These are phyloP conservation scores for Hydraecia micacea DNA, from an alignment of 2,888 invertebrate species.

Conservation along the genomic window DNA sequence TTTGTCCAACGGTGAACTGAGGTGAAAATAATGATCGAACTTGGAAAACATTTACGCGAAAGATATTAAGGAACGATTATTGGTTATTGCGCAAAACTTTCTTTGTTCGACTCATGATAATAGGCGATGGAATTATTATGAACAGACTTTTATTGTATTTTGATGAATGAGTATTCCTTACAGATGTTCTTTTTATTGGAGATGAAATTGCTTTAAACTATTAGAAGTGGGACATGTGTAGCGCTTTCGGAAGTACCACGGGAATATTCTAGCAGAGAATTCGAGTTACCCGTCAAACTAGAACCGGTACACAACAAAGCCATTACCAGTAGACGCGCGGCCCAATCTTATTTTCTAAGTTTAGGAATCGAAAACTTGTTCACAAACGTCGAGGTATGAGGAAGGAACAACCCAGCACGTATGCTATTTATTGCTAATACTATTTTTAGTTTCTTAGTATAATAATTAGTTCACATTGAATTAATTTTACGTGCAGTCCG, in stretches of 20 bases:
- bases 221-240: conserved; percentile 73
- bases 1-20: conserved; percentile 61
- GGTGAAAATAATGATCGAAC: conserved; percentile 75
- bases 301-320: conserved; percentile 85
- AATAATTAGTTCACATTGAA: conserved; percentile 40
- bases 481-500: conserved; percentile 48
- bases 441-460: conserved; percentile 35
- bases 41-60: conserved; percentile 76
- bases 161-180: conserved; percentile 48
- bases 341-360: conserved; percentile 82
- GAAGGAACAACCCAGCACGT: conserved; percentile 47
- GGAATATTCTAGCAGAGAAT: conserved; percentile 79
- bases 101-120: conserved; percentile 72
- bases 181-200: conserved; percentile 55
- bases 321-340: conserved; percentile 80
- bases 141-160: conserved; percentile 66
- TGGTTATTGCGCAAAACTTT: conserved; percentile 78
- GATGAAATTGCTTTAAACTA: conserved; percentile 66
- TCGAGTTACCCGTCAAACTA: conserved; percentile 79
- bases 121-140: conserved; percentile 64
- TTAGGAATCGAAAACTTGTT: conserved; percentile 78
- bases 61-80: conserved; percentile 77
- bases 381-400: conserved; percentile 68
- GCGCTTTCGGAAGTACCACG: conserved; percentile 75
- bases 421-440: conserved; percentile 34